Evolutionary conservation across 2,888 invertebrate species (phyloP), one percentile per base, ranked within the genome.

Genomic region (Drosophila robusta): DNA sequence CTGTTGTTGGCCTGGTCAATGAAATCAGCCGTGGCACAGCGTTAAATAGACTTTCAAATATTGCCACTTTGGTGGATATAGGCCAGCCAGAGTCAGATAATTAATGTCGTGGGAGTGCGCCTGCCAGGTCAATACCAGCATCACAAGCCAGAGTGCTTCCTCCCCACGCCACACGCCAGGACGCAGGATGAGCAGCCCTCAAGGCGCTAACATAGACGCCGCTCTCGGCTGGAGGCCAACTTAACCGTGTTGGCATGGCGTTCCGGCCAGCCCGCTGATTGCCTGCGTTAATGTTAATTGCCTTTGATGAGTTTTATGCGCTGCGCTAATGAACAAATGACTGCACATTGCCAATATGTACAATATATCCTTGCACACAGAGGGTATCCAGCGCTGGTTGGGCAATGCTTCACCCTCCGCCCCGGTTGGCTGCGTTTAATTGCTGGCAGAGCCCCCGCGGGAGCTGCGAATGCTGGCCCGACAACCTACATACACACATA

Each of bases 221-320:
- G 9, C 8, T 2, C 12, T n/a, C 4, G 41, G 12, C 66, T 51
- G 22, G n/a, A 42, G 64, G 29, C 58, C 50, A 62, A 36, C 42
- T 39, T 41, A 49, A 29, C 56, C 42, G 44, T 18, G 42, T 24
- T 70, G 49, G 57, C 70, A 16, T 52, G 50, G 32, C 45, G 57
- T 46, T 36, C 57, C 50, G 61, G 50, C 46, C 67, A 36, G 52
- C 63, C 39, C 73, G 70, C 79, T 86, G 87, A 86, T 86, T 86
- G 87, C 85, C 87, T 74, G 79, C 75, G 86, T 83, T 87, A 87
- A 86, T 86, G 86, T 87, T 87, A 87, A 86, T 86, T 86, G 86
- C 87, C 86, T 85, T 80, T 86, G 87, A 86, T 86, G 86, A 86
- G 86, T 87, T 87, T 86, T 86, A 86, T 86, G 81, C 85, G 87